Base-by-base conservation (phyloP, 2,888 invertebrate genomes). In the Acleris emargana region DNA sequence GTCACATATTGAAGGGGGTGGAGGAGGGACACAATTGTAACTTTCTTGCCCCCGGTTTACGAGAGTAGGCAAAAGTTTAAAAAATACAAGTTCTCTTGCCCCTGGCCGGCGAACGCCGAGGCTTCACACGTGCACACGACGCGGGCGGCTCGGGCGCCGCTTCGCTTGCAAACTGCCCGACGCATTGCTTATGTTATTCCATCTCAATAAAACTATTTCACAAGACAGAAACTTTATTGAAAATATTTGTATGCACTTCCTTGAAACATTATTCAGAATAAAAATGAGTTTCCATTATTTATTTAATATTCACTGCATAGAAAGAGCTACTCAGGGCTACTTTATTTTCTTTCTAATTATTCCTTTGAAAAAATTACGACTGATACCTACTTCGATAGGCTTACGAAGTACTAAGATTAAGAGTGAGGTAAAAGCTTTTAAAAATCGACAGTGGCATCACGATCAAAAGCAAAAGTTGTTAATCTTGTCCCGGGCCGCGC, bases 1-100 rank as follows among this genome's bases (percentile, higher is more conserved):
- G 91, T 91, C 92, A 92, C 92, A 92, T 91, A 92, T 91, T 91
- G 91, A 89, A 90, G 85, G 88, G 86, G 89, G 88, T 79, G 81
- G 79, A 86, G 88, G 85, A 88, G 82, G 88, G 88, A 91, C 83
- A 90, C 91, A 91, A 92, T 92, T 91, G 91, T 90, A 92, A 92
- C 90, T 92, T 92, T 90, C 83, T 79, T 83, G 81, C 84, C 82
- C 77, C 81, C 84, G 78, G 83, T 87, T 87, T 86, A 87, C 83
- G 86, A 80, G 84, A 83, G 61, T 61, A 86, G 88, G 87, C 85
- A 86, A 85, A 89, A 92, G 87, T 91, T 92, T 91, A 91, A 91
- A 92, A 92, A 91, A 91, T 87, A 91, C 88, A 91, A 91, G 90
- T 91, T 89, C 81, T 71, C 78, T 78, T 80, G 79, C 78, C 80